Conservation (phyloP, 2,797 vertebrate species). For the Nyctalus aviator region DNA sequence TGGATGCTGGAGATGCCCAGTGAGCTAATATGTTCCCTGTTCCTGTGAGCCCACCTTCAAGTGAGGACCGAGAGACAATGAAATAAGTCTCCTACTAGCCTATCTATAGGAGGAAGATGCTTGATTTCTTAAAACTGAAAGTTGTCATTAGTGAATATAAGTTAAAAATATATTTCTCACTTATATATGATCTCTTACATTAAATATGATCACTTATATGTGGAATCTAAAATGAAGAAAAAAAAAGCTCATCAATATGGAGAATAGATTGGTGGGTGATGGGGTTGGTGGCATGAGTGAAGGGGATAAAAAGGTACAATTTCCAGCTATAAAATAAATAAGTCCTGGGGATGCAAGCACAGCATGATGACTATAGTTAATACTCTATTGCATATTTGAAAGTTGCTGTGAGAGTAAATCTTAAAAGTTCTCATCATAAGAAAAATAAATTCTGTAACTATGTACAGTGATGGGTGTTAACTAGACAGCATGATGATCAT, state of each 20-base stretch:
- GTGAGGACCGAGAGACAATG: neutral
- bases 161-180: neutral
- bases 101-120: slow-evolving; percentile 5
- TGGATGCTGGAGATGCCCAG: neutral
- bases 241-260: neutral
- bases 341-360: neutral
- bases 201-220: neutral
- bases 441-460: neutral
- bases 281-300: neutral
- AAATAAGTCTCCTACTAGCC: neutral
- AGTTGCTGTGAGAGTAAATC: neutral
- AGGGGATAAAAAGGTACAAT: neutral
- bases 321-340: neutral
- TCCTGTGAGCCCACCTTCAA: neutral
- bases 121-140: slow-evolving; percentile 36
- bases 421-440: neutral
- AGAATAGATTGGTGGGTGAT: neutral
- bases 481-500: neutral
- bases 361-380: neutral
- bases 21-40: neutral
- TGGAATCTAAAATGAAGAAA: neutral
- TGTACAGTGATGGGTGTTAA: neutral
- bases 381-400: neutral
- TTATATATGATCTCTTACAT: neutral
- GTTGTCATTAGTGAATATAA: neutral